These are phyloP conservation scores for Scaptomyza graminum DNA, from an alignment of 1,140 invertebrate genomes.

Conservation along the genomic window DNA sequence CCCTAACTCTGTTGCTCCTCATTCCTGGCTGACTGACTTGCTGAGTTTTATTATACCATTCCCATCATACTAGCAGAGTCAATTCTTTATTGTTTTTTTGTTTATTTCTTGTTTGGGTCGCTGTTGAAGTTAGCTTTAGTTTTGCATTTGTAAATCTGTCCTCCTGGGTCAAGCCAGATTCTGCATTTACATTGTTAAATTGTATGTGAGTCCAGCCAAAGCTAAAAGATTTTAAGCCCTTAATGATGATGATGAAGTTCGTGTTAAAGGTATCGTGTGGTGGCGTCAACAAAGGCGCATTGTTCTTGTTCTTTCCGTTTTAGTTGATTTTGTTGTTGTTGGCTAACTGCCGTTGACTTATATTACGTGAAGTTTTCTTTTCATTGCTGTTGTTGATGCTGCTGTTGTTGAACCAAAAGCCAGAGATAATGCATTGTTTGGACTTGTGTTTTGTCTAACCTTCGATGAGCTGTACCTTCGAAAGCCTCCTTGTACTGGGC, in stretches of 20 bases:
- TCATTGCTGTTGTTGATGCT: slow-evolving; percentile 41
- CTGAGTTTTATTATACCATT: slow-evolving; percentile 55
- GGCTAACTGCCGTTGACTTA: slow-evolving; percentile 63
- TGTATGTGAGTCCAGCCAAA: slow-evolving; percentile 43
- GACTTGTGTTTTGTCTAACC: slow-evolving; percentile 53
- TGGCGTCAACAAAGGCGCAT: slow-evolving; percentile 43
- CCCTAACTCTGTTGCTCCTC: neutral
- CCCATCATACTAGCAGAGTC: slow-evolving; percentile 36
- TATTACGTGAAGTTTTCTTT: slow-evolving; percentile 64
- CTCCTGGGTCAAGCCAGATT: neutral
- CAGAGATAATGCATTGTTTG: slow-evolving; percentile 65
- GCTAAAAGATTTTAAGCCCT: slow-evolving; percentile 49
- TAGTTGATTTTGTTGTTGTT: slow-evolving; percentile 26
- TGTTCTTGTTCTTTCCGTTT: slow-evolving; percentile 46
- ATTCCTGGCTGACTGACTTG: slow-evolving; percentile 60
- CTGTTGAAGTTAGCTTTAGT: slow-evolving; percentile 53
- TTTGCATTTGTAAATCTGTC: slow-evolving; percentile 66
- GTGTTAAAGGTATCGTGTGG: slow-evolving; percentile 39
- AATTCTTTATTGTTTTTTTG: slow-evolving; percentile 19
- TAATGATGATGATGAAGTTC: slow-evolving; percentile 56
- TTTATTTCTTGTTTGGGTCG: slow-evolving; percentile 31
- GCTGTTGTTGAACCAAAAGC: slow-evolving; percentile 26
- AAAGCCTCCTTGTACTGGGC: slow-evolving; percentile 37
- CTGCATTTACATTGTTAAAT: slow-evolving; percentile 6
- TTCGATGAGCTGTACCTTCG: slow-evolving; percentile 53